Percentiles rank a stretch among this genome's conserved stretches.
phyloP scores from a whole-genome alignment of 1,140 invertebrate genomes.

The Megalopta genalis region DNA sequence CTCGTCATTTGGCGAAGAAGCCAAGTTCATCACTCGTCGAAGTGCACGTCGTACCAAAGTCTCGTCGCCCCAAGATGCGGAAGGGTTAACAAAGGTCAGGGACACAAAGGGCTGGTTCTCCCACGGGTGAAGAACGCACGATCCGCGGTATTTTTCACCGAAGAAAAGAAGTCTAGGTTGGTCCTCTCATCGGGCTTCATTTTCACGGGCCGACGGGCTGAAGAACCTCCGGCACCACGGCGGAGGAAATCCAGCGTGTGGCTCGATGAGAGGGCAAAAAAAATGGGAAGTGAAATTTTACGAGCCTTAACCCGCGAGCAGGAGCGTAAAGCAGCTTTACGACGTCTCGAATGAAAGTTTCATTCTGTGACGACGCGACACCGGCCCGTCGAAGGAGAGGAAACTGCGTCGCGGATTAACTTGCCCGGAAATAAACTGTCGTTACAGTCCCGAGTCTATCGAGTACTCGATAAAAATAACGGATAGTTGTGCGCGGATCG shows the following conservation, averaged over 20 bases:
- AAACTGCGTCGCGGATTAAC: conserved; percentile 29
- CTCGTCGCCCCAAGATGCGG: background rate
- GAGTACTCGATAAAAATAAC: conserved; percentile 27
- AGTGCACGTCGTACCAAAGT: no score
- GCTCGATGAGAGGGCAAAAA: background rate
- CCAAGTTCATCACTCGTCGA: background rate
- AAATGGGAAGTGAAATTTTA: conserved; percentile 57
- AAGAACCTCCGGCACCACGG: background rate
- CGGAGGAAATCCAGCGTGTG: background rate
- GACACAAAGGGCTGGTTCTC: background rate
- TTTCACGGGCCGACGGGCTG: conserved; percentile 19
- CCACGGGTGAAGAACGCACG: background rate
- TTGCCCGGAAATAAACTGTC: conserved; percentile 26
- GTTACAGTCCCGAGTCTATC: background rate
- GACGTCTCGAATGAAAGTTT: conserved; percentile 63
- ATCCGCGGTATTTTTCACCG: background rate
- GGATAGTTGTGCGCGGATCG: background rate
- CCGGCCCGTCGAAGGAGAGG: conserved; percentile 9
- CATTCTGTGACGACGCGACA: conserved; percentile 41
- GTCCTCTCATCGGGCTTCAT: conserved; percentile 10
- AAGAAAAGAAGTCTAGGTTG: background rate
- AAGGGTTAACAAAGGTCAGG: conserved; percentile 20
- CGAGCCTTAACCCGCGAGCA: conserved; percentile 45
- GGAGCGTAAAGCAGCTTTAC: conserved; percentile 63
- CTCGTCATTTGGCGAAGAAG: background rate